Conservation (phyloP, 1,140 invertebrate genomes). For the Wasmannia auropunctata region DNA sequence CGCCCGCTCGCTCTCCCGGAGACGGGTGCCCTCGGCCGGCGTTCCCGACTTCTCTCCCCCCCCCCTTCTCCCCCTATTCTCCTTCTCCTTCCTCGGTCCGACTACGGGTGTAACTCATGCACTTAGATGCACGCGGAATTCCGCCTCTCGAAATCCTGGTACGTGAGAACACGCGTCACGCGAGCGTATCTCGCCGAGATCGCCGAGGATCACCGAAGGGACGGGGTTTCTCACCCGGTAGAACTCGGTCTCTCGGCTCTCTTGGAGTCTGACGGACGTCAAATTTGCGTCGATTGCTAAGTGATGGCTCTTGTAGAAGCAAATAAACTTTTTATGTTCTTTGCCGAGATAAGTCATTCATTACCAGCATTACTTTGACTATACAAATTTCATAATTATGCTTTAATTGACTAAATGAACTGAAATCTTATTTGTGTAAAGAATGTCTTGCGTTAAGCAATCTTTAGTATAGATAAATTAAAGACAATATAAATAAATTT, state of each 20-base stretch:
- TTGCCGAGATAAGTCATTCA: neutral
- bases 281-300: neutral
- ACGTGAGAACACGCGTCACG: conserved; percentile 71
- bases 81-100: neutral
- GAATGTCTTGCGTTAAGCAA: neutral
- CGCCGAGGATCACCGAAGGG: neutral
- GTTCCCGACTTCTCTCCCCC: conserved; percentile 3
- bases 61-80: neutral
- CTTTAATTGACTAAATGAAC: neutral
- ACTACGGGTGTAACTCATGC: conserved; percentile 70
- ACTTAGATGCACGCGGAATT: conserved; percentile 73
- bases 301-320: neutral
- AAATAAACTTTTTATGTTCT: neutral
- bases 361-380: neutral
- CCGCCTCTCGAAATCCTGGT: conserved; percentile 73
- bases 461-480: neutral
- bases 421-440: neutral
- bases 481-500: neutral
- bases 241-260: neutral
- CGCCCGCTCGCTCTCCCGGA: neutral
- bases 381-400: neutral
- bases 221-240: neutral
- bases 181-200: conserved; percentile 18
- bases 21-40: neutral
- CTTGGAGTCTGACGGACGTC: neutral